phyloP scores from a whole-genome alignment of 2,888 invertebrate genomes.

The Drosophila rubida region DNA sequence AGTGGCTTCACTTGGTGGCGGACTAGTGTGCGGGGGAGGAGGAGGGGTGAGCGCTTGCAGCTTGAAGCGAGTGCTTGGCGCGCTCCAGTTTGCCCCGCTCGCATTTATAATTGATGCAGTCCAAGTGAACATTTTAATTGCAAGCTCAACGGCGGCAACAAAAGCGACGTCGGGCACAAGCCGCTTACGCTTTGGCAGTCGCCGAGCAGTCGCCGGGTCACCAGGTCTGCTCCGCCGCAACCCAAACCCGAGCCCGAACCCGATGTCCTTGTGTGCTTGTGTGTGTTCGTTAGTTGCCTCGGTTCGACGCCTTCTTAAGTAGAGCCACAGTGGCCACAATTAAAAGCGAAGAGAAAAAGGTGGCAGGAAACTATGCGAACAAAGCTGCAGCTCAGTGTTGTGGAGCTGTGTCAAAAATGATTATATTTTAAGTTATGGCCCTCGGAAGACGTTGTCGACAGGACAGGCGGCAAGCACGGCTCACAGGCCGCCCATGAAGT shows the following conservation, averaged over 20 bases:
- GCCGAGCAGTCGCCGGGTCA: conserved; percentile 11
- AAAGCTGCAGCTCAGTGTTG: conserved; percentile 29
- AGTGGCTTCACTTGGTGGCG: neutral
- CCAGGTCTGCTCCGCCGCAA: neutral
- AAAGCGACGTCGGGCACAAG: conserved; percentile 24
- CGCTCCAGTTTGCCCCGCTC: conserved; percentile 18
- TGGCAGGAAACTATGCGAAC: neutral
- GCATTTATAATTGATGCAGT: conserved; percentile 49
- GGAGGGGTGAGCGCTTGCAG: neutral
- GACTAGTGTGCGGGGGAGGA: neutral
- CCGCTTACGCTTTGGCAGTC: conserved; percentile 41
- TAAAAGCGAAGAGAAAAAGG: neutral
- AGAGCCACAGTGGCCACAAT: conserved; percentile 9
- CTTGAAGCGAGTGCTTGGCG: conserved; percentile 15
- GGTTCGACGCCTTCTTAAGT: conserved; percentile 33
- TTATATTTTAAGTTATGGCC: conserved; percentile 30
- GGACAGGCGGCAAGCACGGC: neutral
- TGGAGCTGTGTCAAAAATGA: conserved; percentile 19
- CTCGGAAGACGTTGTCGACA: neutral
- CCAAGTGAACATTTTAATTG: conserved; percentile 64
- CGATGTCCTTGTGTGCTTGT: neutral
- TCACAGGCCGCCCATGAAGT: neutral
- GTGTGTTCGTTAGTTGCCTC: conserved; percentile 15
- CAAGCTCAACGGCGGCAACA: conserved; percentile 37
- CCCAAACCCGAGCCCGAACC: too few species aligned